phyloP scores from a whole-genome alignment of 2,113 vertebrate species.

The Etia nguti region DNA sequence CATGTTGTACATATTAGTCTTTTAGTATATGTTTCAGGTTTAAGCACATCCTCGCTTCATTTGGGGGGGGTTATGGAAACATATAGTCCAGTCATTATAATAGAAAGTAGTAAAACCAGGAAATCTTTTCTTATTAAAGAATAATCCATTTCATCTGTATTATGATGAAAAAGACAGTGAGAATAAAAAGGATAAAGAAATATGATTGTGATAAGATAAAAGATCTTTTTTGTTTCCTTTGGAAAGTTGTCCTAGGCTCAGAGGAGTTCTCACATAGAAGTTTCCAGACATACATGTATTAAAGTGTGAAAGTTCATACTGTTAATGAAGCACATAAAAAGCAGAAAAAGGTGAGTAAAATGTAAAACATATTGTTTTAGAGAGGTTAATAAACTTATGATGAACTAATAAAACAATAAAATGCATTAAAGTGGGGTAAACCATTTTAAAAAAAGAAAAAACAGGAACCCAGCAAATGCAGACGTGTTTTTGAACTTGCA shows the following conservation, averaged over 20 bases:
- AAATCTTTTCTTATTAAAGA: not conserved
- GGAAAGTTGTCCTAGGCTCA: not conserved
- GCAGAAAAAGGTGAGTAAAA: not conserved
- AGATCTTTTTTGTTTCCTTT: accelerated
- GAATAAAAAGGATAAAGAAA: not conserved
- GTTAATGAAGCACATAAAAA: not conserved
- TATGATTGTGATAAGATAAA: not conserved
- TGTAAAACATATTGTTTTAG: not conserved
- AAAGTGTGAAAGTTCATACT: not conserved
- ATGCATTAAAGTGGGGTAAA: not conserved
- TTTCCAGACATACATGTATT: not conserved
- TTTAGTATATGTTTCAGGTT: not conserved
- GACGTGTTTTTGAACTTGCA: not conserved
- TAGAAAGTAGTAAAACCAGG: not conserved
- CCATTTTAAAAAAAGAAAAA: not conserved
- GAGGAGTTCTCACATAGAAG: accelerated
- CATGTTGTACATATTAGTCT: not conserved
- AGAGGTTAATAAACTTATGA: accelerated
- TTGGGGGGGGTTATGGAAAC: not conserved
- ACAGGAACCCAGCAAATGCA: not conserved
- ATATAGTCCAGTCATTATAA: not conserved
- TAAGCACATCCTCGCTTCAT: not conserved
- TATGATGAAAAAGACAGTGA: not conserved
- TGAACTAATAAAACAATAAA: not conserved
- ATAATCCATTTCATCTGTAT: not conserved